A percentile compares a stretch with the other conserved stretches of the same genome.
Evolutionary conservation across 2,113 vertebrate species (phyloP).

Genomic region (Petrocephalus zakoni): DNA sequence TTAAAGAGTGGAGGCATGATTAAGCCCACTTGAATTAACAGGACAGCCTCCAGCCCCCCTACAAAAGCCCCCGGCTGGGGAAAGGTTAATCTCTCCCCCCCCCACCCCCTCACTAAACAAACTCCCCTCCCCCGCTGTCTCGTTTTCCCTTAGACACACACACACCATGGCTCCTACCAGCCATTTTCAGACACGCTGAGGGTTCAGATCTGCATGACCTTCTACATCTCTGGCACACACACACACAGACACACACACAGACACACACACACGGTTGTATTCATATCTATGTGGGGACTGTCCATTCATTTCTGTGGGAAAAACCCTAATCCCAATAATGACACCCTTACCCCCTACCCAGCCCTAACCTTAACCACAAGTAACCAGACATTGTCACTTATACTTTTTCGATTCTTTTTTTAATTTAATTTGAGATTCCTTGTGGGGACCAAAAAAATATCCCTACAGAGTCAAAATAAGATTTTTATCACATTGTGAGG

Average conservation of each 20-base stretch:
- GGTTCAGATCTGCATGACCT: not conserved
- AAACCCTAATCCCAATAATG: not conserved
- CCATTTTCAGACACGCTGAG: not conserved
- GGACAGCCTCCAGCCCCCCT: constrained; percentile 59
- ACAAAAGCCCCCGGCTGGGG: constrained; percentile 61
- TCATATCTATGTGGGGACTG: not conserved
- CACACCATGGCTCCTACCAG: not conserved
- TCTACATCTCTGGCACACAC: not conserved
- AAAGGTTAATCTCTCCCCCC: constrained; percentile 60
- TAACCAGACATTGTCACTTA: not conserved
- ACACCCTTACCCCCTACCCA: not conserved
- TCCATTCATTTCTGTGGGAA: not conserved
- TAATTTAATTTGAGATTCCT: not conserved
- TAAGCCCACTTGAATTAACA: constrained; percentile 69
- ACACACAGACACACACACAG: not conserved
- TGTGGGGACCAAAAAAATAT: not conserved
- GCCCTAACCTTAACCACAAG: not conserved
- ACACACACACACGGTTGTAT: not conserved
- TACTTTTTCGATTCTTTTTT: not conserved
- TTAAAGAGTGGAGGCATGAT: constrained; percentile 54
- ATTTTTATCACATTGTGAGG: not conserved
- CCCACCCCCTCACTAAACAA: constrained; percentile 63
- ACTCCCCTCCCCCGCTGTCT: constrained; percentile 40
- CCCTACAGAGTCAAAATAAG: not conserved
- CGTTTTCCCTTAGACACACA: constrained; percentile 7